phyloP scores from a whole-genome alignment of 2,888 invertebrate genomes.

The Rhaphigaster nebulosa region DNA sequence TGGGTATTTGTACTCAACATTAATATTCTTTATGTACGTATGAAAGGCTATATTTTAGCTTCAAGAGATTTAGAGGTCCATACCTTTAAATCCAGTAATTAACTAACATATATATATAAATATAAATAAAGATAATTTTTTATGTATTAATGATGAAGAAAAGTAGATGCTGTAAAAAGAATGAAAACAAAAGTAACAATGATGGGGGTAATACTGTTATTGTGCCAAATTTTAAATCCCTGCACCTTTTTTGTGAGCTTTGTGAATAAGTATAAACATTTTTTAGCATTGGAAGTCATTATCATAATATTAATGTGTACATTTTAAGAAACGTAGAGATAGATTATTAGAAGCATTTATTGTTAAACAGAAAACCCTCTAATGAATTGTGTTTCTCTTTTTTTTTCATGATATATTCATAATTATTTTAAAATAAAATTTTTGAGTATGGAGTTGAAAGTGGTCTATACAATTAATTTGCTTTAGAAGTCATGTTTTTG shows the following conservation, averaged over 20 bases:
- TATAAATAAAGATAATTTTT: slow-evolving; percentile 57
- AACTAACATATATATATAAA: slow-evolving; percentile 47
- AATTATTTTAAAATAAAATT: slow-evolving; percentile 14
- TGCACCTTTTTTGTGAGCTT: slow-evolving; percentile 58
- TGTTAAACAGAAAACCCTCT: slow-evolving; percentile 47
- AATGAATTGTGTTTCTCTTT: slow-evolving; percentile 17
- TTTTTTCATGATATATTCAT: background rate
- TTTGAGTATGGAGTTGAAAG: slow-evolving; percentile 31
- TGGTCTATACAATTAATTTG: background rate
- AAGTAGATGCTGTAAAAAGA: slow-evolving; percentile 39
- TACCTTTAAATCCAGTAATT: slow-evolving; percentile 48
- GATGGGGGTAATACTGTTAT: slow-evolving; percentile 54
- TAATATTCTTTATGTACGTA: slow-evolving; percentile 53
- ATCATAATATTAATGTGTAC: slow-evolving; percentile 53
- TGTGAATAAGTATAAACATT: slow-evolving; percentile 52
- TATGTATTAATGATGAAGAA: slow-evolving; percentile 54
- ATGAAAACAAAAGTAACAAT: slow-evolving; percentile 41
- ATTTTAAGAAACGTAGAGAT: slow-evolving; percentile 51
- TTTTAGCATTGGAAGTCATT: slow-evolving; percentile 54
- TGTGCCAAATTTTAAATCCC: slow-evolving; percentile 51
- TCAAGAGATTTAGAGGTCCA: slow-evolving; percentile 14
- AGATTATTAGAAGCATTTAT: slow-evolving; percentile 52
- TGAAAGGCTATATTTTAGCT: slow-evolving; percentile 49
- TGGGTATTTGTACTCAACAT: slow-evolving; percentile 44
- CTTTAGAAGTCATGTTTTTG: background rate